phyloP scores from a whole-genome alignment of 2,797 vertebrate species.

The Sebastes nivosus region DNA sequence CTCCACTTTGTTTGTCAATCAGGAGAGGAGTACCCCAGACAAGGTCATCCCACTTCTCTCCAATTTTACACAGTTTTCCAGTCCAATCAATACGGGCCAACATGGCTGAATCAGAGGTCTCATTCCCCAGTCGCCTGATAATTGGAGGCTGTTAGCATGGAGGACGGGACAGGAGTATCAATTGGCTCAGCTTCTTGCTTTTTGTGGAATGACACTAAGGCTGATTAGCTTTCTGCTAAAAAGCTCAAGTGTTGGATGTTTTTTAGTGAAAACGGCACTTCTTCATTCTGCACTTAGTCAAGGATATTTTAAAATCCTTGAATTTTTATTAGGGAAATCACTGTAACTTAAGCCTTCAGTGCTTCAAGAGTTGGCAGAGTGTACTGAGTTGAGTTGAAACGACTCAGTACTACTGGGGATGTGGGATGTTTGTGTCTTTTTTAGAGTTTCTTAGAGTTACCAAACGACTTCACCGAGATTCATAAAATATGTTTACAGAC shows the following conservation, averaged over 20 bases:
- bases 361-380: not conserved
- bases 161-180: constrained; percentile 16
- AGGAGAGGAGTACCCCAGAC: constrained; percentile 32
- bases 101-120: constrained; percentile 46
- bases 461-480: not conserved
- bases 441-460: not conserved
- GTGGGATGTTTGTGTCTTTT: not conserved
- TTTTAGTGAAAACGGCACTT: not conserved
- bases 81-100: constrained; percentile 60
- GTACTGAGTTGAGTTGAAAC: not conserved
- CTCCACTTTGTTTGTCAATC: constrained; percentile 49
- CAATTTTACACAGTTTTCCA: constrained; percentile 47
- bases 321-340: not conserved
- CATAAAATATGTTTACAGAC: not conserved
- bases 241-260: not conserved
- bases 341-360: not conserved
- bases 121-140: constrained; percentile 43
- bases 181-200: not conserved
- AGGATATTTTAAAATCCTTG: not conserved
- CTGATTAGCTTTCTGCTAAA: not conserved
- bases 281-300: not conserved
- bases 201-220: not conserved
- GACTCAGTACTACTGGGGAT: not conserved
- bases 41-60: constrained; percentile 58
- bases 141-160: constrained; percentile 54